Base-by-base conservation (phyloP, 2,797 vertebrate genomes). In the Epinephelus coioides region DNA sequence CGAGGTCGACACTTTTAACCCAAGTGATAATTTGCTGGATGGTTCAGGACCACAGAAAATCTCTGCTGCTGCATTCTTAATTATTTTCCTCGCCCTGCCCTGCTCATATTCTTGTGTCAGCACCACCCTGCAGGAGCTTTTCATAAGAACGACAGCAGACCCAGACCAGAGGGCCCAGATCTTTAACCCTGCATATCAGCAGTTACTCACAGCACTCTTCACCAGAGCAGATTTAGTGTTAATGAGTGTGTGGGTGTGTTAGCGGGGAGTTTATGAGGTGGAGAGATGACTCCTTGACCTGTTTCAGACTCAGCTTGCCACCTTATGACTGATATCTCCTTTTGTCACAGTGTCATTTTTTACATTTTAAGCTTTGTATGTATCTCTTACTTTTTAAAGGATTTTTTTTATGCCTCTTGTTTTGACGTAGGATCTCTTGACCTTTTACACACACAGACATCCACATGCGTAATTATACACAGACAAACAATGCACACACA, bases 101-200 rank as follows among this genome's bases (percentile, higher is more conserved):
- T 63, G 60, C 17, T 86, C 60, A 62, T 82, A 69, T 82, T 83
- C 69, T 79, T 76, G 62, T 44, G 73, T 87, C 89, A 86, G 89
- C 83, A 85, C 57, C 78, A 71, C 46, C 27, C 69, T 56, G 62
- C 83, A 73, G 86, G 64, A 92, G 91, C 61, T 86, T 86, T 87
- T 78, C 23, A 72, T 56, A 43, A 83, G 81, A 89, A 85, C 89
- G 81, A 21, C 84, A 88, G 78, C 54, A 49, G 74, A 79, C 38
- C 66, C 54, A 49, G 74, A 79, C 30, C 66, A 34, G 61, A 71
- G 47, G 14, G 15, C 15, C 65, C 51, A 3, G 15, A 81, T 79
- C 77, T 91, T 83, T 84, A 89, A 85, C 49, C 0, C 79, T 89
- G 81, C 65, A 50, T 30, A 78, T 88, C 79, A 88, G 76, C 67